These are phyloP conservation scores for Aphelinus atriplicis DNA, from an alignment of 1,140 invertebrate species.

Conservation along the genomic window DNA sequence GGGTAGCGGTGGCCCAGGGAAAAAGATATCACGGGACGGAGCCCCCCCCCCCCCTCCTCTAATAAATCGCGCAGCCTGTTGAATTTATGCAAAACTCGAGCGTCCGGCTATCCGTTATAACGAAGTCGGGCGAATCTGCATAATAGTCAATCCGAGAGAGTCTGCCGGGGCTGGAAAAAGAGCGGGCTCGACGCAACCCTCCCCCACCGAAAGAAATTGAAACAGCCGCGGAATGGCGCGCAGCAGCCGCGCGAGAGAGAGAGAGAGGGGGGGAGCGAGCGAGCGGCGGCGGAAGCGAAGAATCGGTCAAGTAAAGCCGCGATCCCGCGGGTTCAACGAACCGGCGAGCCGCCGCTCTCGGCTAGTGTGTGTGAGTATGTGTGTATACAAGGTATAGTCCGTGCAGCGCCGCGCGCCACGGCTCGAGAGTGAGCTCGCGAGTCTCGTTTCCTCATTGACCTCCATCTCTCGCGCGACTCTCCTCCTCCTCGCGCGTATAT, in stretches of 20 bases:
- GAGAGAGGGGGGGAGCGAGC: not conserved
- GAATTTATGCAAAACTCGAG: too few species aligned
- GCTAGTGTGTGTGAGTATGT: too few species aligned
- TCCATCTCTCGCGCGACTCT: constrained; percentile 37
- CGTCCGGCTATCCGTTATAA: too few species aligned
- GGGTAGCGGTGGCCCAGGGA: too few species aligned
- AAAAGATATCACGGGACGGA: too few species aligned
- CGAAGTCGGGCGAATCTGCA: not conserved
- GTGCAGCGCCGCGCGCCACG: too few species aligned
- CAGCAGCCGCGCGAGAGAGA: not conserved
- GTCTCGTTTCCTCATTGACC: constrained; percentile 51
- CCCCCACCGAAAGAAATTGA: not conserved
- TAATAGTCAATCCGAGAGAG: not conserved
- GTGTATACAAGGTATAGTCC: too few species aligned
- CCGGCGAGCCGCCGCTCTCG: constrained; percentile 3
- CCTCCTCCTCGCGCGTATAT: not conserved
- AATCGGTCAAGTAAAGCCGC: constrained; percentile 29
- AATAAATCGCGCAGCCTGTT: too few species aligned
- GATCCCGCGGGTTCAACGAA: constrained; percentile 49
- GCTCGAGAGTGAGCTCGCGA: constrained; percentile 8
- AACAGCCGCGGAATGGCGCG: not conserved
- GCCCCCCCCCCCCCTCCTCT: too few species aligned
- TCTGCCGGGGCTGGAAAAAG: not conserved
- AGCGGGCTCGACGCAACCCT: not conserved
- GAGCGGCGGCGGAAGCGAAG: not conserved